phyloP scores from a whole-genome alignment of 2,797 vertebrate species.

The Scomberomorus guttatus region DNA sequence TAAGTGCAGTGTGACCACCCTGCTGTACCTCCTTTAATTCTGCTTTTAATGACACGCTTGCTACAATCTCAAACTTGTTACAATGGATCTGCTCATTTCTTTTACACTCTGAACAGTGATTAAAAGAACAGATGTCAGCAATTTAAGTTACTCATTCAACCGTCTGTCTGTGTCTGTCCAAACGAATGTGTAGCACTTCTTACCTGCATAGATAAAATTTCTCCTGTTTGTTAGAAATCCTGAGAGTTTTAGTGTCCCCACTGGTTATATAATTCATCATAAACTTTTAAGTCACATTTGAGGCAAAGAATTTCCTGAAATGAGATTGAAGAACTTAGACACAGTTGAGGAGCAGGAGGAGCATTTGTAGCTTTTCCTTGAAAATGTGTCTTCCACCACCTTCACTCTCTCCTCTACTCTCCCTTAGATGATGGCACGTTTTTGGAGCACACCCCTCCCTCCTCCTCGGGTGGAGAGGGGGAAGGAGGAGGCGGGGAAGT shows the following conservation, averaged over 20 bases:
- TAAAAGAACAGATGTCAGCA: no score
- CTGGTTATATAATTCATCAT: neutral
- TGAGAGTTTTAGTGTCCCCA: neutral
- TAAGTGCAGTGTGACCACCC: neutral
- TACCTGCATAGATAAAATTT: neutral
- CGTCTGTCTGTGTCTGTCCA: neutral
- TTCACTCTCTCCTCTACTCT: constrained; percentile 33
- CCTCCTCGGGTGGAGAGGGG: constrained; percentile 72
- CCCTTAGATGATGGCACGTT: constrained; percentile 82
- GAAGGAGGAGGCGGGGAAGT: constrained; percentile 60
- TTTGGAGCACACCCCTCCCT: constrained; percentile 82
- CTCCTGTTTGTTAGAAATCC: neutral
- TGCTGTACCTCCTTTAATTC: neutral
- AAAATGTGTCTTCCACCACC: neutral
- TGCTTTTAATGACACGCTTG: neutral
- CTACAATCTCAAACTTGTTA: neutral
- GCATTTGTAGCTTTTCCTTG: neutral
- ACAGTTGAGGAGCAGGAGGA: no score
- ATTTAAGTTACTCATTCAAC: neutral
- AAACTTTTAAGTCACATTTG: neutral
- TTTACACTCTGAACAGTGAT: neutral
- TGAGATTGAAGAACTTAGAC: no score
- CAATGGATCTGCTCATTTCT: neutral
- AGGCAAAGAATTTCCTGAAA: no score
- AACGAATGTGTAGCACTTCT: neutral